phyloP scores from a whole-genome alignment of 2,888 invertebrate genomes.

The Apamea anceps region DNA sequence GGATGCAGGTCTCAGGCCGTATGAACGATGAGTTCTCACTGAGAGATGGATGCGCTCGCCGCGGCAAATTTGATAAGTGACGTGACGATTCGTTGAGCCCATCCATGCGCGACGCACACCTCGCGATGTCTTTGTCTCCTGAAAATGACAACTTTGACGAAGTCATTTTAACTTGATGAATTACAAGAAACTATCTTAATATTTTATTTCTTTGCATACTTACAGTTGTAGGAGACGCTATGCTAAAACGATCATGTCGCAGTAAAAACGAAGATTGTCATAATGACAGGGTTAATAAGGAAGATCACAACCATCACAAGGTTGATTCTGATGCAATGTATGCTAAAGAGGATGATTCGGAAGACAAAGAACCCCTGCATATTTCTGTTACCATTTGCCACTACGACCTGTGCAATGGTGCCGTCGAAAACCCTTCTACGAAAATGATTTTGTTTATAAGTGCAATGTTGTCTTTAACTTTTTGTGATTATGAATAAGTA shows the following conservation, averaged over 20 bases:
- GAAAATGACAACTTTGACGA: neutral
- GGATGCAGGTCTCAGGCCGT: too few relatives aligned
- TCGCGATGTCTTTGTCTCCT: neutral
- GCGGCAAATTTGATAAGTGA: neutral
- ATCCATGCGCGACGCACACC: neutral
- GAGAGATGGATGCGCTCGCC: too few relatives aligned
- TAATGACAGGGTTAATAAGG: neutral
- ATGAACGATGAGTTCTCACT: too few relatives aligned
- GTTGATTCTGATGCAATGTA: neutral
- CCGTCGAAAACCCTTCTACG: neutral
- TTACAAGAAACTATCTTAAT: neutral
- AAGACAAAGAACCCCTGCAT: neutral
- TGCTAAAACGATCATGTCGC: neutral
- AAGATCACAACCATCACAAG: neutral
- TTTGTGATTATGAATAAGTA: neutral
- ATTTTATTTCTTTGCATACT: neutral
- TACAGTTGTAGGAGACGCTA: neutral
- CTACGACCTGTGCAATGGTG: constrained; percentile 10
- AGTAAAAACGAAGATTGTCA: neutral
- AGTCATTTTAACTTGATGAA: neutral
- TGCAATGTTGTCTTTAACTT: neutral
- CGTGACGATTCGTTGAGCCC: neutral
- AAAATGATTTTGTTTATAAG: neutral
- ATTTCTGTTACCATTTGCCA: neutral
- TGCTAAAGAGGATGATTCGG: neutral